phyloP scores from a whole-genome alignment of 2,797 vertebrate species.

The Tinamus major region DNA sequence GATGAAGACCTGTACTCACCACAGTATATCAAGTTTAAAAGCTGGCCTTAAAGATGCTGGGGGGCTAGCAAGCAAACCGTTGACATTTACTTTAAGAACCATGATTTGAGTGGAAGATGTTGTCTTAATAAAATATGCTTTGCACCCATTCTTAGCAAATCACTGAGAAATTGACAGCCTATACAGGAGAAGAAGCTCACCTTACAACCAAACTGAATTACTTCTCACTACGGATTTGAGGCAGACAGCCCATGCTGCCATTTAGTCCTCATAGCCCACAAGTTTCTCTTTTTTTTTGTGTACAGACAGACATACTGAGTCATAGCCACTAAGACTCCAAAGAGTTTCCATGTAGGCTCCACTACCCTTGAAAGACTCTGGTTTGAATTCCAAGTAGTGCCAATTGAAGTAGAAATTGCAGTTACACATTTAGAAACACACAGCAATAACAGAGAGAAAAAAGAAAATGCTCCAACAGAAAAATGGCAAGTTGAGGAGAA shows the following conservation, averaged over 20 bases:
- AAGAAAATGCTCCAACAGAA: neutral
- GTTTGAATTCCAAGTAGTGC: constrained; percentile 40
- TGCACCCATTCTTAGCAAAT: constrained; percentile 43
- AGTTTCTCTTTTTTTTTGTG: neutral
- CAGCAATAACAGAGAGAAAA: constrained; percentile 1
- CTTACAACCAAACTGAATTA: constrained; percentile 53
- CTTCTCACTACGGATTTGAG: constrained; percentile 58
- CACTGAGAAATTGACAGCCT: constrained; percentile 24
- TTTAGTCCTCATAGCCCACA: constrained; percentile 63
- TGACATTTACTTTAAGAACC: constrained; percentile 26
- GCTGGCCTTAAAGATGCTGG: constrained; percentile 2
- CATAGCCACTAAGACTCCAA: constrained; percentile 51
- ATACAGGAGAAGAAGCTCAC: constrained; percentile 33
- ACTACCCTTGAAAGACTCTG: constrained; percentile 6
- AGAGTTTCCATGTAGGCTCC: neutral
- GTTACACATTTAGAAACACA: neutral
- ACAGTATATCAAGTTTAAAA: constrained; percentile 41
- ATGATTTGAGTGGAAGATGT: constrained; percentile 32
- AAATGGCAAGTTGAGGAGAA: neutral
- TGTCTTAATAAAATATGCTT: constrained; percentile 50
- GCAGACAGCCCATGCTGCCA: constrained; percentile 51
- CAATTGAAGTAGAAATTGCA: constrained; percentile 39
- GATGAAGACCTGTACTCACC: neutral
- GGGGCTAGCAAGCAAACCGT: neutral
- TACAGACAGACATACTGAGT: constrained; percentile 26